Conservation (phyloP, 2,113 vertebrate species). For the Coptodon rendalli region DNA sequence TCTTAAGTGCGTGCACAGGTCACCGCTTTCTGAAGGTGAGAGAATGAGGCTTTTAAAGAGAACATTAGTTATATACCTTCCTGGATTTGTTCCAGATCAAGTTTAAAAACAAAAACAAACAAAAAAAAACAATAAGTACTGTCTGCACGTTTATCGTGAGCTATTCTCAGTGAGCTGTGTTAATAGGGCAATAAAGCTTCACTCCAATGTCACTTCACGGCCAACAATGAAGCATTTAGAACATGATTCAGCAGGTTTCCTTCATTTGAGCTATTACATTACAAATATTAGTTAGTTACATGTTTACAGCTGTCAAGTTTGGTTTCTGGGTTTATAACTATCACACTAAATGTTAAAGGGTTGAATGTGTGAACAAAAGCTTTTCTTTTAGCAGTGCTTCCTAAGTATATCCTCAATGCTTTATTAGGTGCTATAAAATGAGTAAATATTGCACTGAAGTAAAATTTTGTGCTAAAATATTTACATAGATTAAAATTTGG, state of each 20-base stretch:
- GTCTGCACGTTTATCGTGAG: neutral
- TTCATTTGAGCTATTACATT: neutral
- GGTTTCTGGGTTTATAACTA: neutral
- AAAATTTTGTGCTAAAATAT: conserved; percentile 15
- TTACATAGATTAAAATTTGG: neutral
- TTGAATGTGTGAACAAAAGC: neutral
- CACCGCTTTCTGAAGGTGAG: neutral
- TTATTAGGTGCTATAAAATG: neutral
- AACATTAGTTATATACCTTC: neutral
- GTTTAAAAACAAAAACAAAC: too few species aligned
- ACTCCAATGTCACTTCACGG: neutral
- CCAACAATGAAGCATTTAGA: neutral
- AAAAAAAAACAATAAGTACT: neutral
- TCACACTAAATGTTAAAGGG: neutral
- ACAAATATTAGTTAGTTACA: neutral
- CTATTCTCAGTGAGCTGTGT: neutral
- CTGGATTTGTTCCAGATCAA: neutral
- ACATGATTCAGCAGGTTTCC: neutral
- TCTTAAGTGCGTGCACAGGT: neutral
- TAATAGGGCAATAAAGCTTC: neutral
- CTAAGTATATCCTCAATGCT: neutral
- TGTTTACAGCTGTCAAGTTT: neutral
- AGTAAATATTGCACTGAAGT: neutral
- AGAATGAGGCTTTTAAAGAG: neutral
- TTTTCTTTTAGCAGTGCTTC: neutral